A percentile compares a stretch with the other conserved stretches of the same genome.
phyloP scores from a whole-genome alignment of 2,113 vertebrate species.

The Lycaon pictus region DNA sequence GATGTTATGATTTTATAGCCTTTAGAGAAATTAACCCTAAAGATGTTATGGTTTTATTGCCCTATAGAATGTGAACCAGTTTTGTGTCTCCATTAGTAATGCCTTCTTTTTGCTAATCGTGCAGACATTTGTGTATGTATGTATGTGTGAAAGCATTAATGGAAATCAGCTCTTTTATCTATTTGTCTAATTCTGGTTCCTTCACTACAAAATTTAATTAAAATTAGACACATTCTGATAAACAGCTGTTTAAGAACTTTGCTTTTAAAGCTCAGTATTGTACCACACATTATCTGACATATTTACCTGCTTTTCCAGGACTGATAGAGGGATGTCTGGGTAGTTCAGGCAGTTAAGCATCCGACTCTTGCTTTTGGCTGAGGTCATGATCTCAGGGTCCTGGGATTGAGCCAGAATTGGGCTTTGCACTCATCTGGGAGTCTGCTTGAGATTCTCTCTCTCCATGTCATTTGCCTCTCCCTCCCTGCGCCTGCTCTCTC shows the following conservation, averaged over 20 bases:
- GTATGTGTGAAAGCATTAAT: not conserved
- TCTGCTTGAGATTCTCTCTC: not conserved
- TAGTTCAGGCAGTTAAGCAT: not conserved
- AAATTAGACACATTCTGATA: not conserved
- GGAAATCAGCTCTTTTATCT: not conserved
- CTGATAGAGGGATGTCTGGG: not conserved
- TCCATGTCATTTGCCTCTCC: not conserved
- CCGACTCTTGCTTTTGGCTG: not conserved
- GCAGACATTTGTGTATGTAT: not conserved
- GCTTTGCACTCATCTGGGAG: not conserved
- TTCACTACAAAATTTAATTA: not conserved
- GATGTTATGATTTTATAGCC: not conserved
- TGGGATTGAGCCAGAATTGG: not conserved
- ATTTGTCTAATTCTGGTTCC: conserved; percentile 28
- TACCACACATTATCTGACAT: not conserved
- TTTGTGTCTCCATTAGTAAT: not conserved
- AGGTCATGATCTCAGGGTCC: not conserved
- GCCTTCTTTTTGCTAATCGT: not conserved
- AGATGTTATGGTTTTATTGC: not conserved
- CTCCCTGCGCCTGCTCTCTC: too few species aligned
- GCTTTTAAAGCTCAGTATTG: conserved; percentile 14
- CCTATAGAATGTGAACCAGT: not conserved
- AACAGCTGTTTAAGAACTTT: conserved; percentile 5
- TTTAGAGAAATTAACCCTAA: not conserved
- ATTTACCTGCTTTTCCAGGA: not conserved